Evolutionary conservation across 2,888 invertebrate genomes (phyloP).

Genomic region (Linhomoeus sp.): DNA sequence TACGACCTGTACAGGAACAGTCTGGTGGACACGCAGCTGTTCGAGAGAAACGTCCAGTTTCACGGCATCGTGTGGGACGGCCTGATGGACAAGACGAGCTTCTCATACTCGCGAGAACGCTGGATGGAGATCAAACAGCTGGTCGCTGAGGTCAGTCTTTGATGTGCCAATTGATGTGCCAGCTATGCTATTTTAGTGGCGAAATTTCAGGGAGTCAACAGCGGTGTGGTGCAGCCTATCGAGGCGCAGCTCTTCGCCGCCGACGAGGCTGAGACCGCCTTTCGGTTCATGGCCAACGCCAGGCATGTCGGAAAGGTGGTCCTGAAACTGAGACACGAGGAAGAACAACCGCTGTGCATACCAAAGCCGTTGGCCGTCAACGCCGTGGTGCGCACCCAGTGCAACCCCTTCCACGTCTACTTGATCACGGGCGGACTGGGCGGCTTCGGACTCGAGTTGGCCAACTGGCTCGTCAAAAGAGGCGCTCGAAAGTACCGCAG

Average conservation of each 20-base stretch:
- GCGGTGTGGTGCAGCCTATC: conserved; percentile 64
- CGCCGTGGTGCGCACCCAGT: neutral
- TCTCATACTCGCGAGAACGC: neutral
- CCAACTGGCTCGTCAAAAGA: conserved; percentile 59
- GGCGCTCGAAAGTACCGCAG: conserved; percentile 57
- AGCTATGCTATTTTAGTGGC: too few relatives aligned
- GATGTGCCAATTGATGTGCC: neutral
- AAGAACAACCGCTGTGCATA: conserved; percentile 24
- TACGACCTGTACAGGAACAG: conserved; percentile 74
- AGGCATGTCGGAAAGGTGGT: conserved; percentile 89
- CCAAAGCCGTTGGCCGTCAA: neutral
- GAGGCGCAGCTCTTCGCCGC: conserved; percentile 51
- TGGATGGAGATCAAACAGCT: neutral
- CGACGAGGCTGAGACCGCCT: conserved; percentile 62
- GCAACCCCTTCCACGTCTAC: conserved; percentile 3
- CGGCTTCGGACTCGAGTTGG: conserved; percentile 77
- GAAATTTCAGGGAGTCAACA: conserved; percentile 64
- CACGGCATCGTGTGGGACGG: conserved; percentile 78
- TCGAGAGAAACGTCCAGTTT: conserved; percentile 83
- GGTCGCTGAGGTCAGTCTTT: neutral
- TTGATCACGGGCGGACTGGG: conserved; percentile 50
- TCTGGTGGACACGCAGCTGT: conserved; percentile 69
- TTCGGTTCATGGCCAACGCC: conserved; percentile 75
- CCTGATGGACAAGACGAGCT: neutral
- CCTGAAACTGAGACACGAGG: conserved; percentile 61